Evolutionary conservation across 1,140 invertebrate genomes (phyloP).

Genomic region (honey bee (Apis mellifera)): DNA sequence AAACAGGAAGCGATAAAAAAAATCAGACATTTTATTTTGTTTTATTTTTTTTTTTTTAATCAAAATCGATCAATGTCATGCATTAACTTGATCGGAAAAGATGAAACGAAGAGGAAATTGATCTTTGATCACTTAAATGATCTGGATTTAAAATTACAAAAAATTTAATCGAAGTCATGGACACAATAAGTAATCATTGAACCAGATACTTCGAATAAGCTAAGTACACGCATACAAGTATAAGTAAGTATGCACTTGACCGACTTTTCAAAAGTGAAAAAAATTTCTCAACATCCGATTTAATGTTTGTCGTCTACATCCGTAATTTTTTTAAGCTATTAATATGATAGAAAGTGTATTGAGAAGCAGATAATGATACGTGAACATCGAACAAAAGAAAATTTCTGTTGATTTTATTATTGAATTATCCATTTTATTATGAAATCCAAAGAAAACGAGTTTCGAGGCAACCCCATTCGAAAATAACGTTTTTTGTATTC

Average conservation of each 20-base stretch:
- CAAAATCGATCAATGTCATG: too few species aligned
- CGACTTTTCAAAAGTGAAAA: slow-evolving; percentile 14
- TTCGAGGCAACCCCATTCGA: too few species aligned
- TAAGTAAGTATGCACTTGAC: slow-evolving; percentile 1
- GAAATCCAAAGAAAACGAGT: background rate
- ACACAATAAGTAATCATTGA: background rate
- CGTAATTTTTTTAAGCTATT: background rate
- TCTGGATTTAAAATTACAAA: background rate
- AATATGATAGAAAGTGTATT: background rate
- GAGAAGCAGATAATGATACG: background rate
- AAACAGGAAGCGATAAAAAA: background rate
- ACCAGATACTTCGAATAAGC: background rate
- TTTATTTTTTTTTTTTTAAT: too few species aligned
- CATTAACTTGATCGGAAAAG: background rate
- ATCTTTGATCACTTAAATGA: too few species aligned
- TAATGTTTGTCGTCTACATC: background rate
- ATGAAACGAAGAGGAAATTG: background rate
- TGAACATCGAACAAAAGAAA: background rate
- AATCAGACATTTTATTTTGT: too few species aligned
- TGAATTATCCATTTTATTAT: too few species aligned
- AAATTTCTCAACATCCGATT: background rate
- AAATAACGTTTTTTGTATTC: background rate
- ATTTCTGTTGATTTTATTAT: too few species aligned
- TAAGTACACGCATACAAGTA: background rate
- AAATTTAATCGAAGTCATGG: slow-evolving; percentile 15